Evolutionary conservation across 2,113 vertebrate genomes (phyloP).

Genomic region (Phoenicopterus ruber): DNA sequence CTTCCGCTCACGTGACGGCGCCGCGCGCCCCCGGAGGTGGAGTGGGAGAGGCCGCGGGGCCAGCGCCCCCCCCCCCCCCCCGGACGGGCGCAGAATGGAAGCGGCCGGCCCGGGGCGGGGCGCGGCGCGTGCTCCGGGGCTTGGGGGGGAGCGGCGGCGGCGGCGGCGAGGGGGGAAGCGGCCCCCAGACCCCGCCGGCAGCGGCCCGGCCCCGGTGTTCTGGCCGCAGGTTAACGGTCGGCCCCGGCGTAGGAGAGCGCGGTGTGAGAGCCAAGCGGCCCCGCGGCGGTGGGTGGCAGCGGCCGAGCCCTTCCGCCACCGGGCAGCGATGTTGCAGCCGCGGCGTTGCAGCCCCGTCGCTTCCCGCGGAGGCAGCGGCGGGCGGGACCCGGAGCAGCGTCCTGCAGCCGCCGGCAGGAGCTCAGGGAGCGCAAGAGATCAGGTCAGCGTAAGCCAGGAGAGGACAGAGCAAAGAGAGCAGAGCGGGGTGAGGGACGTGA

Average conservation of each 20-base stretch:
- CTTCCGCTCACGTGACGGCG: background rate
- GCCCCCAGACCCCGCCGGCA: too few relatives aligned
- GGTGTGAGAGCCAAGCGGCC: background rate
- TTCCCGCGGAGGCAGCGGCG: background rate
- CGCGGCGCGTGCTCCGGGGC: too few relatives aligned
- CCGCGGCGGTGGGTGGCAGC: background rate
- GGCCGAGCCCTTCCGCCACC: background rate
- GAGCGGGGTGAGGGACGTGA: background rate
- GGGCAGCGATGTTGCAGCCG: background rate
- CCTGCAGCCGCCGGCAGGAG: too few relatives aligned
- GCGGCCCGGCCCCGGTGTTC: background rate
- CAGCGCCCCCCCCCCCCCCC: too few relatives aligned
- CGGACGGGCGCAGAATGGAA: background rate
- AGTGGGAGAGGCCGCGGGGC: background rate
- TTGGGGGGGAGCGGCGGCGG: too few relatives aligned
- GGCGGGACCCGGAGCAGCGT: background rate
- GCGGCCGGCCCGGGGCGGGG: background rate
- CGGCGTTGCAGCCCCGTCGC: too few relatives aligned
- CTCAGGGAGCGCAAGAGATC: background rate
- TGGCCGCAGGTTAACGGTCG: background rate
- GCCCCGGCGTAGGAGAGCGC: background rate
- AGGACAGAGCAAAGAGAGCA: accelerated
- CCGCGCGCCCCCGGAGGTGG: background rate
- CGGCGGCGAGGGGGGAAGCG: too few relatives aligned
- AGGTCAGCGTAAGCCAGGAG: background rate